These are phyloP conservation scores for Drosophila nr. fundita DNA, from an alignment of 2,888 invertebrate genomes.

Conservation along the genomic window DNA sequence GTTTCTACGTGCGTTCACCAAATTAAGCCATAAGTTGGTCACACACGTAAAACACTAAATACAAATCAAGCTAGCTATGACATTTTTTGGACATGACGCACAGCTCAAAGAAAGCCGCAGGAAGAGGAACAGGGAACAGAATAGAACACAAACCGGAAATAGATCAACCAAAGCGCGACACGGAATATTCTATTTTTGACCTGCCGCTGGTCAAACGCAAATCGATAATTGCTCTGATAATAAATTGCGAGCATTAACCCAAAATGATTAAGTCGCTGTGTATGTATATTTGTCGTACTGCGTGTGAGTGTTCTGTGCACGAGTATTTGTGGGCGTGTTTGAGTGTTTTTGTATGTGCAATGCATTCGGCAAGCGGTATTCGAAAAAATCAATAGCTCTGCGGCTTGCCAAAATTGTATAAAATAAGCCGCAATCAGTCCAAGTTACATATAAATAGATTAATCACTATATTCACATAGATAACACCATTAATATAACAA, in stretches of 20 bases:
- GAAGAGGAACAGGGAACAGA: neutral
- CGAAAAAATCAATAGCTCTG: slow-evolving; percentile 58
- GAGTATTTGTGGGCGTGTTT: slow-evolving; percentile 25
- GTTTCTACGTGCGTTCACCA: slow-evolving; percentile 55
- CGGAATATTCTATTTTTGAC: slow-evolving; percentile 53
- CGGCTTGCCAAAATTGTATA: slow-evolving; percentile 30
- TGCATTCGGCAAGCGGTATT: slow-evolving; percentile 57
- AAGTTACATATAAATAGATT: neutral
- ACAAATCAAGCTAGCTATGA: slow-evolving; percentile 38
- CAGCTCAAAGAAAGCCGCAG: neutral
- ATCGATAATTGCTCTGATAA: slow-evolving; percentile 59
- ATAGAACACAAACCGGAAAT: slow-evolving; percentile 50
- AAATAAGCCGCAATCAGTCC: slow-evolving; percentile 13
- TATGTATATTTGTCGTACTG: slow-evolving; percentile 6
- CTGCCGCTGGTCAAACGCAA: slow-evolving; percentile 37
- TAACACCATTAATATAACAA: neutral
- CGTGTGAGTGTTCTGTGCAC: slow-evolving; percentile 3
- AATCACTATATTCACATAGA: neutral
- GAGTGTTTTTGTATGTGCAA: slow-evolving; percentile 22
- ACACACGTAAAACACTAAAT: slow-evolving; percentile 12
- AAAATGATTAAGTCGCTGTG: slow-evolving; percentile 39
- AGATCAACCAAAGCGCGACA: slow-evolving; percentile 40
- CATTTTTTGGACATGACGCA: slow-evolving; percentile 40
- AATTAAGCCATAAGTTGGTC: slow-evolving; percentile 60
- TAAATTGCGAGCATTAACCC: slow-evolving; percentile 62